A percentile compares a stretch with the other conserved stretches of the same genome.
Evolutionary conservation across 2,888 invertebrate species (phyloP).

Genomic region (Temnothorax ravouxi): DNA sequence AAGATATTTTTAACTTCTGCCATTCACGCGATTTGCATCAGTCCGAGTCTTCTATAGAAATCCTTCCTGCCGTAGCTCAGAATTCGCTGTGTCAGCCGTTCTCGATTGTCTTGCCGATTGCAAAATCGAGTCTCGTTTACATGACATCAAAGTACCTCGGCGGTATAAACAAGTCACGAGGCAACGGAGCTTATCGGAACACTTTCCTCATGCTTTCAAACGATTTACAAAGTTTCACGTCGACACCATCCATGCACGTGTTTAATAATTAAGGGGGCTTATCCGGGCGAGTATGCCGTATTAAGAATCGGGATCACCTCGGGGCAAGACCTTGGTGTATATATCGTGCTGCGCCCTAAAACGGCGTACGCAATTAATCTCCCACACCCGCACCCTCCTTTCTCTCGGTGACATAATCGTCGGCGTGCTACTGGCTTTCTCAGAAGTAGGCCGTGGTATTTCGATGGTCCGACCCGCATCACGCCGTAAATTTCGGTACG

Average conservation of each 20-base stretch:
- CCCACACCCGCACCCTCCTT: constrained; percentile 79
- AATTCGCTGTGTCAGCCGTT: constrained; percentile 55
- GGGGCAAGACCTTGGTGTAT: constrained; percentile 68
- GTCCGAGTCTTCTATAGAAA: constrained; percentile 2
- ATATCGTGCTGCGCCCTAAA: constrained; percentile 71
- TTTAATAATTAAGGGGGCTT: constrained; percentile 58
- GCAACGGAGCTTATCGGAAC: constrained; percentile 61
- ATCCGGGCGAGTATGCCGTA: constrained; percentile 66
- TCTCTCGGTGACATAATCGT: constrained; percentile 78
- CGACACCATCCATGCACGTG: constrained; percentile 51
- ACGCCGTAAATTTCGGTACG: constrained; percentile 36
- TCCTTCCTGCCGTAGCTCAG: not conserved
- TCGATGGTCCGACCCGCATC: constrained; percentile 45
- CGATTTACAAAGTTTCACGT: constrained; percentile 57
- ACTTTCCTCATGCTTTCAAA: constrained; percentile 53
- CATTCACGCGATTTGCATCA: constrained; percentile 31
- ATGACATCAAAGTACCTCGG: constrained; percentile 59
- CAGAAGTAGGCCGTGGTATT: constrained; percentile 71
- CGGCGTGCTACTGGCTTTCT: constrained; percentile 60
- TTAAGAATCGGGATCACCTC: constrained; percentile 63
- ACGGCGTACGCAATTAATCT: constrained; percentile 78
- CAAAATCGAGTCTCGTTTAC: constrained; percentile 73
- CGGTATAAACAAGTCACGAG: constrained; percentile 73
- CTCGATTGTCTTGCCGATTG: constrained; percentile 59
- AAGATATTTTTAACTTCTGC: constrained; percentile 1